Evolutionary conservation across 2,113 vertebrate species (phyloP).

Genomic region (Desmodus rotundus): DNA sequence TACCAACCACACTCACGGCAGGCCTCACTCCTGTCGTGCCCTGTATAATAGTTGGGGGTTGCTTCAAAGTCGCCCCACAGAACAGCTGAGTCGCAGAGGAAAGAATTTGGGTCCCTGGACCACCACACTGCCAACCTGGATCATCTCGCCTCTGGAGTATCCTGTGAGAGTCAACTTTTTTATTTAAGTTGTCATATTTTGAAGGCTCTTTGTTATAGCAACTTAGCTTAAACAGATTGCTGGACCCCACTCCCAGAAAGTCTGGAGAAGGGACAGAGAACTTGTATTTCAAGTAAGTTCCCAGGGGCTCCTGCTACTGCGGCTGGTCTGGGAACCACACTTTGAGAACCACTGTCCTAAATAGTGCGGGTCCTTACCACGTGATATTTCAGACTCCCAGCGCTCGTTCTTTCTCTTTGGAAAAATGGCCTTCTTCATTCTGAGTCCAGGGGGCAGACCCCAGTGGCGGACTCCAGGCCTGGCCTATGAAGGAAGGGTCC

Average conservation of each 20-base stretch:
- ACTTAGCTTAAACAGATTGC: background rate
- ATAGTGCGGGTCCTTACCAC: background rate
- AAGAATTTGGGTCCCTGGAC: background rate
- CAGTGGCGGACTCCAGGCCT: background rate
- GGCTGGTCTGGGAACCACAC: background rate
- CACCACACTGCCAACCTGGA: background rate
- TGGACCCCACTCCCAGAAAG: background rate
- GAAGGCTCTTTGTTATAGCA: background rate
- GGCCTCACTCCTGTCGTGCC: too few relatives aligned
- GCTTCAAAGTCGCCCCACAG: background rate
- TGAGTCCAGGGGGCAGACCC: background rate
- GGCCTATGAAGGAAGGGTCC: background rate
- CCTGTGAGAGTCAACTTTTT: background rate
- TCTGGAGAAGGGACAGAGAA: background rate
- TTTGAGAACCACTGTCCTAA: background rate
- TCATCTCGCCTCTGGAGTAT: background rate
- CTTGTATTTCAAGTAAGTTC: background rate
- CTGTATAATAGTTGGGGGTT: background rate
- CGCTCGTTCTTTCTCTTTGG: background rate
- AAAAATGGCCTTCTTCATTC: background rate
- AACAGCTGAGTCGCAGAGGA: background rate
- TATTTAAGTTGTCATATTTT: background rate
- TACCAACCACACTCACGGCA: too few relatives aligned
- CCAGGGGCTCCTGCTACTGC: background rate
- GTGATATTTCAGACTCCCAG: background rate